Evolutionary conservation across 2,888 invertebrate species (phyloP).

Genomic region (Autographa pulchrina): DNA sequence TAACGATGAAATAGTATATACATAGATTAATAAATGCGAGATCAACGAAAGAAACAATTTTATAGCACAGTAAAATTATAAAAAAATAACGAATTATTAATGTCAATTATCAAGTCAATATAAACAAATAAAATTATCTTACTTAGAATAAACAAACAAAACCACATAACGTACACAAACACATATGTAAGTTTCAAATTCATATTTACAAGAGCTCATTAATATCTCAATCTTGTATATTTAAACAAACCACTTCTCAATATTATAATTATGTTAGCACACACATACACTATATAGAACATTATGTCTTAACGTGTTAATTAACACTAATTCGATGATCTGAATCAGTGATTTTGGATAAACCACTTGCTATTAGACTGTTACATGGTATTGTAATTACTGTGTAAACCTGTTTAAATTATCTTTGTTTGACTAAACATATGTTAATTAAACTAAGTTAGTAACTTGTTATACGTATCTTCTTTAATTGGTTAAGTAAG

Average conservation of each 20-base stretch:
- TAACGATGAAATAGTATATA: too few species aligned
- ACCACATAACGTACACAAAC: too few species aligned
- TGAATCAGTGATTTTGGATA: constrained; percentile 35
- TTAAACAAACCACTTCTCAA: background rate
- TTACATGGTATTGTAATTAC: background rate
- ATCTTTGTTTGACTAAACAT: constrained; percentile 3
- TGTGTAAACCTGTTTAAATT: constrained; percentile 3
- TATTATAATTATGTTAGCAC: background rate
- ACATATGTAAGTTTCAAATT: too few species aligned
- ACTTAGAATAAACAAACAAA: too few species aligned
- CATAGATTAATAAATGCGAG: too few species aligned
- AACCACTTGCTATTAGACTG: constrained; percentile 10
- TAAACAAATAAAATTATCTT: too few species aligned
- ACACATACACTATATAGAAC: background rate
- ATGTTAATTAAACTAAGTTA: background rate
- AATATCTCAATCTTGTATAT: background rate
- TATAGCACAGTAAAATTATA: too few species aligned
- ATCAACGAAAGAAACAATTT: too few species aligned
- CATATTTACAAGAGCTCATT: too few species aligned
- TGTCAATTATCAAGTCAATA: too few species aligned
- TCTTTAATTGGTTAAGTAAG: background rate
- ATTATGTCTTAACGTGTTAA: constrained; percentile 27
- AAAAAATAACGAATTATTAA: too few species aligned
- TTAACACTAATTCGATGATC: constrained; percentile 42
- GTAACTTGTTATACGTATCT: background rate